Evolutionary conservation across 2,888 invertebrate genomes (phyloP).

Genomic region (Drosophila peninsularis): DNA sequence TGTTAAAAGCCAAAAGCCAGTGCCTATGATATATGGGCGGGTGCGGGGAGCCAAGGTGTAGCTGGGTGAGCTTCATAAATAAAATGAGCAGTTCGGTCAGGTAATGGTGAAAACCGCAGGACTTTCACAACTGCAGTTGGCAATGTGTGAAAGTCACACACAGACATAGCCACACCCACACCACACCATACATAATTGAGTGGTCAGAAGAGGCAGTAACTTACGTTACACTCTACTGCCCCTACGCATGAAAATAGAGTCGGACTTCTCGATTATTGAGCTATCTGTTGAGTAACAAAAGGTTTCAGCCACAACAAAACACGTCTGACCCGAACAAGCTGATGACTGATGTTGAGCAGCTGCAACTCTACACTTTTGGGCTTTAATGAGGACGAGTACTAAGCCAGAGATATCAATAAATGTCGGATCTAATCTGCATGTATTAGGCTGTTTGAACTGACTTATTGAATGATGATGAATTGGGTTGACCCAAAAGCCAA

Average conservation of each 20-base stretch:
- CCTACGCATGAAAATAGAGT: neutral
- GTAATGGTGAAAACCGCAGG: constrained; percentile 41
- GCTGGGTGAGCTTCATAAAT: constrained; percentile 34
- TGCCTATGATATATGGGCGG: constrained; percentile 43
- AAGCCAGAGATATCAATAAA: neutral
- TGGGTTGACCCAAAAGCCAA: neutral
- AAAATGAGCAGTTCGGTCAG: constrained; percentile 33
- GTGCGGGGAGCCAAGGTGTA: neutral
- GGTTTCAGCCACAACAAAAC: neutral
- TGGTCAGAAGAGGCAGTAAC: constrained; percentile 9
- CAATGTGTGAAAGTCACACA: constrained; percentile 27
- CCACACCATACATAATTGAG: constrained; percentile 40
- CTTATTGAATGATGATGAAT: neutral
- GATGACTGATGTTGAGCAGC: neutral
- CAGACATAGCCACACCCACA: neutral
- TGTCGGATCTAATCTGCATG: neutral
- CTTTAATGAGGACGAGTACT: neutral
- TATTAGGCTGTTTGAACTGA: neutral
- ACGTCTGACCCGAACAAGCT: neutral
- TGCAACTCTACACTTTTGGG: no score
- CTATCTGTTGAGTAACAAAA: neutral
- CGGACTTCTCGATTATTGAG: neutral
- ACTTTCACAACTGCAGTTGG: constrained; percentile 23
- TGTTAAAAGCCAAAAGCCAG: constrained; percentile 38
- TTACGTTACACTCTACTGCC: neutral